A percentile compares a stretch with the other conserved stretches of the same genome.
These are phyloP conservation scores for Nasonia oneida DNA, from an alignment of 2,888 invertebrate species.

Conservation along the genomic window DNA sequence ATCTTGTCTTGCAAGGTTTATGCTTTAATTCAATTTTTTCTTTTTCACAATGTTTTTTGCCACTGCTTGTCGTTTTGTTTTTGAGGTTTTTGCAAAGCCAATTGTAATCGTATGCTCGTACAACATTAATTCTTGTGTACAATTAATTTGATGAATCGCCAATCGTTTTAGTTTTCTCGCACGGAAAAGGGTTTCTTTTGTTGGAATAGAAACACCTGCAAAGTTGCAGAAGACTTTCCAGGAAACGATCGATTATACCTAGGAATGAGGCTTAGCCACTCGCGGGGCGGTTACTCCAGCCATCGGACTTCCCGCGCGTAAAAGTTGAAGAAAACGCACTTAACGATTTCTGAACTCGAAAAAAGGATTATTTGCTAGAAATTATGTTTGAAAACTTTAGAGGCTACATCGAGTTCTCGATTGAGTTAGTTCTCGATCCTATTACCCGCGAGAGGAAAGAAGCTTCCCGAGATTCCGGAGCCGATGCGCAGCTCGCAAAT, in stretches of 20 bases:
- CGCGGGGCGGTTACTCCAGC: background rate
- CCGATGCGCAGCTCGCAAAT: background rate
- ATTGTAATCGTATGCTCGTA: background rate
- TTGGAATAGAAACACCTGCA: conserved; percentile 1
- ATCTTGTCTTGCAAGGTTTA: background rate
- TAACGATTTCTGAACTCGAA: conserved; percentile 44
- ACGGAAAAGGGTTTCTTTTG: background rate
- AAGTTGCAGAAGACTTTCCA: conserved; percentile 23
- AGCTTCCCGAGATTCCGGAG: background rate
- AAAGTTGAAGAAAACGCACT: conserved; percentile 29
- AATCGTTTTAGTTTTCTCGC: background rate
- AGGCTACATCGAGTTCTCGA: conserved; percentile 46
- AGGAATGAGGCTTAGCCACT: background rate
- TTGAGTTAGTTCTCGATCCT: conserved; percentile 48
- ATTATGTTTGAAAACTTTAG: conserved; percentile 49
- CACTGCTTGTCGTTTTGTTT: background rate
- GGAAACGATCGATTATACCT: conserved; percentile 41
- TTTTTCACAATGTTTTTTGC: background rate
- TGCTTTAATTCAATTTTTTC: background rate
- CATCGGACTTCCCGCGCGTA: conserved; percentile 10
- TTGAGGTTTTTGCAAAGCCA: background rate
- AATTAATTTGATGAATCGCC: background rate
- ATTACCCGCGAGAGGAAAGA: conserved; percentile 10
- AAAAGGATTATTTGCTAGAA: conserved; percentile 42
- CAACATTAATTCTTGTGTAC: too few species aligned